A percentile compares a stretch with the other conserved stretches of the same genome.
Evolutionary conservation across 2,888 invertebrate genomes (phyloP).

Genomic region (Pedicia rivosa): DNA sequence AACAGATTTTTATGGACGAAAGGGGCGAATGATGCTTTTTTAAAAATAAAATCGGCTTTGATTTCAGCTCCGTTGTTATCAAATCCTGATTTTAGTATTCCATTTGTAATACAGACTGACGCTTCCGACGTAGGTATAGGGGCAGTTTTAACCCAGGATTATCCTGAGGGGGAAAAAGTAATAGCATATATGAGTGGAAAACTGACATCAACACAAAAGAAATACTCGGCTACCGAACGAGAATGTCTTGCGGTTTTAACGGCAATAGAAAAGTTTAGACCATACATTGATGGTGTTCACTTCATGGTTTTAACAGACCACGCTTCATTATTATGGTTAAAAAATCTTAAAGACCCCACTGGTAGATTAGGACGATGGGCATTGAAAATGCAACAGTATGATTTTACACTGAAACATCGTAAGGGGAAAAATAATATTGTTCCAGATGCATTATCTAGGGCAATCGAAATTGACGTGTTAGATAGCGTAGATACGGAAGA

Average conservation of each 20-base stretch:
- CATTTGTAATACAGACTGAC: too few species aligned
- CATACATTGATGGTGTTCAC: conserved; percentile 7
- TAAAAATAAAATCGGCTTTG: neutral
- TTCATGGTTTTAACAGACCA: conserved; percentile 8
- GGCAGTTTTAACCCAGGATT: too few species aligned
- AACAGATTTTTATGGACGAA: conserved; percentile 5
- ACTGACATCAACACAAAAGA: too few species aligned
- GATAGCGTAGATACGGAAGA: too few species aligned
- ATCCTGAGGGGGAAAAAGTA: too few species aligned
- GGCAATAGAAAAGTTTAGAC: conserved; percentile 6
- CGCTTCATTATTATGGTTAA: conserved; percentile 6
- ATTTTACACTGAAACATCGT: conserved; percentile 14
- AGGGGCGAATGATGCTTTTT: conserved; percentile 1
- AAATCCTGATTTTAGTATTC: conserved; percentile 6
- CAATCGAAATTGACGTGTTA: too few species aligned
- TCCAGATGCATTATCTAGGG: conserved; percentile 14
- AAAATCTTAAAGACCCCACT: conserved; percentile 12
- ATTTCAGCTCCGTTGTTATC: neutral
- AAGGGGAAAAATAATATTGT: conserved; percentile 12
- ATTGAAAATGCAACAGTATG: conserved; percentile 8
- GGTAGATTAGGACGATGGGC: conserved; percentile 16
- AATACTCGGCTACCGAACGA: conserved; percentile 7
- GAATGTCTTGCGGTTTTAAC: conserved; percentile 9
- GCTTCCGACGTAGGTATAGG: conserved; percentile 9
- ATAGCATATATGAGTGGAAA: too few species aligned